Conservation (phyloP, 2,113 vertebrate genomes). For the Entomyzon cyanotis region DNA sequence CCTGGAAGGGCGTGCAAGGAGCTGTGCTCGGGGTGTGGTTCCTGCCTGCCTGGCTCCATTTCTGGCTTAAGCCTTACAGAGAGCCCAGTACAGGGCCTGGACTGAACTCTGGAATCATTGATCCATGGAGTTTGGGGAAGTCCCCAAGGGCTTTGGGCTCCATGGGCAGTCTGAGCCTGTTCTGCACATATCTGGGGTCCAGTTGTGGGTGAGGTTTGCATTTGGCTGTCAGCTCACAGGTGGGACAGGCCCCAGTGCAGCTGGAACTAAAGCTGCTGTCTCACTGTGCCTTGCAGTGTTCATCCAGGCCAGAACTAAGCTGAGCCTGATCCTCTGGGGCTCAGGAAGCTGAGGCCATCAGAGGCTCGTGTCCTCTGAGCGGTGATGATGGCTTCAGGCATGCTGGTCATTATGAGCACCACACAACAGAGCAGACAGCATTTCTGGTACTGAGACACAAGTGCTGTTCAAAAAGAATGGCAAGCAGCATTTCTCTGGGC, state of each 20-base stretch:
- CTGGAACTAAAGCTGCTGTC: neutral
- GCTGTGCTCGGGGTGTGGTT: neutral
- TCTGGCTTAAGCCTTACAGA: neutral
- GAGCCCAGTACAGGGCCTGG: neutral
- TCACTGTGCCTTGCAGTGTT: neutral
- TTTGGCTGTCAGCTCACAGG: neutral
- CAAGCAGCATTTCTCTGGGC: neutral
- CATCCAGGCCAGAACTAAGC: neutral
- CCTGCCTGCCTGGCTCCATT: neutral
- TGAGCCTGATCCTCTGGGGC: neutral
- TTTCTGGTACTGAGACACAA: neutral
- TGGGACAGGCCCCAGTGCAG: neutral
- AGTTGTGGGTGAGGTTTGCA: neutral
- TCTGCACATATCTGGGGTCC: neutral
- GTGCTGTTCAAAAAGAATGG: neutral
- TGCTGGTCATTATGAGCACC: neutral
- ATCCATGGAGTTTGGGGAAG: rapidly evolving
- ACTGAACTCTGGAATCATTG: neutral
- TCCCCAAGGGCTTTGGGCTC: neutral
- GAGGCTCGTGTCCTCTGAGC: neutral
- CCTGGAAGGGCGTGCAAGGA: neutral
- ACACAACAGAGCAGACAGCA: neutral
- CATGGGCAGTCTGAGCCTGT: neutral
- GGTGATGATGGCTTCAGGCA: neutral
- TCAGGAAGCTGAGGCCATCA: neutral